Base-by-base conservation (phyloP, 2,797 vertebrate genomes). In the Acridotheres tristis region DNA sequence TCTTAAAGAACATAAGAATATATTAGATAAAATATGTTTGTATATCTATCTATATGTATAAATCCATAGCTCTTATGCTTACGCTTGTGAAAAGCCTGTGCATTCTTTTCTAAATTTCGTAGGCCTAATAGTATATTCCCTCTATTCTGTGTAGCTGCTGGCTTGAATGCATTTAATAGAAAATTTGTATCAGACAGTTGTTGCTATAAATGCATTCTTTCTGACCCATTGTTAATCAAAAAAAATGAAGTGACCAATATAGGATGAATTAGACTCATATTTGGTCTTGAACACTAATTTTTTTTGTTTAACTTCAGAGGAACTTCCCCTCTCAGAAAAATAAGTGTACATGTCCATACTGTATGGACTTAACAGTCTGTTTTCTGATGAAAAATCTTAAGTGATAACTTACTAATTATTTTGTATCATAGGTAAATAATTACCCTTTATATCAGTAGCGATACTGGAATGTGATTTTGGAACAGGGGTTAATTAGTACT, bases 131-230 rank as follows among this genome's bases (percentile, higher is more conserved):
- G 3, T 53, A 45, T 80, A 91, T 92, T 86, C 17, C 26, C n/a
- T 75, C 54, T 77, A 13, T 82, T 92, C 26, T 66, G 13, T 50
- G 34, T 90, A 62, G 45, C 48, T 91, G 36, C 43, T 88, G 76
- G 32, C 48, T 73, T 87, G 61, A 85, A 67, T 34, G 75, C 26
- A 29, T 83, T 81, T 84, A 83, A 42, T 59, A 68, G 26, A 94
- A 87, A 62, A 59, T 68, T 66, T 45, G 11, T 71, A 17, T 66
- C 62, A 81, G 50, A n/a, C 15, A 77, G 38, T 69, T 57, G n/a
- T 53, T 95, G n/a, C 71, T 94, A 29, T 78, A 89, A 94, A 79
- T 73, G 54, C 8, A 14, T 61, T 94, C 19, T 38, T 90, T 78
- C 65, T 90, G 34, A 68, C 66, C 43, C 59, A 57, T 50, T 61